Conservation (phyloP, 2,113 vertebrate genomes). For the Columba janthina region DNA sequence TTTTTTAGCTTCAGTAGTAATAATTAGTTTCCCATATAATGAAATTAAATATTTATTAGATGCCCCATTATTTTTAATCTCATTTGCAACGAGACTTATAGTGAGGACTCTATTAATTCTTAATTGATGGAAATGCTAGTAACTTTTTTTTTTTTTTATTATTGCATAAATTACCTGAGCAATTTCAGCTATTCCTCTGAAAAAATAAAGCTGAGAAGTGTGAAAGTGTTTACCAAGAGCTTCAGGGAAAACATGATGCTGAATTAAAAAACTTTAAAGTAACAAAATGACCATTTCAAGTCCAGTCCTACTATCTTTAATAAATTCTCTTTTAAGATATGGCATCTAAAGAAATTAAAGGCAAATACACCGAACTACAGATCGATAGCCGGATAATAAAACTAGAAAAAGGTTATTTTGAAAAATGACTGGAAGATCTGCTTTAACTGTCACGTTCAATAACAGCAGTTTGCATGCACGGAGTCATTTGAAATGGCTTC, state of each 20-base stretch:
- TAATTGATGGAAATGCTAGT: not conserved
- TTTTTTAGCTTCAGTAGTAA: not conserved
- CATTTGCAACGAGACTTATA: not conserved
- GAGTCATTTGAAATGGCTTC: constrained; percentile 23
- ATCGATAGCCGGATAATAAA: not conserved
- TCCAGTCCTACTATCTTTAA: not conserved
- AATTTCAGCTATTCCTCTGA: not conserved
- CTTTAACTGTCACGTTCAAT: not conserved
- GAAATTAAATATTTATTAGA: not conserved
- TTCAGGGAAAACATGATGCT: not conserved
- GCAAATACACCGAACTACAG: not conserved
- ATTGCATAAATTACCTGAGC: not conserved
- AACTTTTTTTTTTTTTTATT: not conserved
- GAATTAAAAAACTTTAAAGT: not conserved
- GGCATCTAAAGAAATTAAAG: not conserved
- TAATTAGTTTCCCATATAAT: not conserved
- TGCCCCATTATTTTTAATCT: not conserved
- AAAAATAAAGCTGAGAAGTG: not conserved
- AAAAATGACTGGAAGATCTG: not conserved
- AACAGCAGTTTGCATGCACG: not conserved
- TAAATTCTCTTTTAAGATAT: not conserved
- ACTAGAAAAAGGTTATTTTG: not conserved
- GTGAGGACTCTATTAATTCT: not conserved
- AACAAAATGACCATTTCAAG: not conserved
- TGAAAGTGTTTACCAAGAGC: not conserved